Conservation (phyloP, 2,113 vertebrate genomes). For the Aphelocoma coerulescens region DNA sequence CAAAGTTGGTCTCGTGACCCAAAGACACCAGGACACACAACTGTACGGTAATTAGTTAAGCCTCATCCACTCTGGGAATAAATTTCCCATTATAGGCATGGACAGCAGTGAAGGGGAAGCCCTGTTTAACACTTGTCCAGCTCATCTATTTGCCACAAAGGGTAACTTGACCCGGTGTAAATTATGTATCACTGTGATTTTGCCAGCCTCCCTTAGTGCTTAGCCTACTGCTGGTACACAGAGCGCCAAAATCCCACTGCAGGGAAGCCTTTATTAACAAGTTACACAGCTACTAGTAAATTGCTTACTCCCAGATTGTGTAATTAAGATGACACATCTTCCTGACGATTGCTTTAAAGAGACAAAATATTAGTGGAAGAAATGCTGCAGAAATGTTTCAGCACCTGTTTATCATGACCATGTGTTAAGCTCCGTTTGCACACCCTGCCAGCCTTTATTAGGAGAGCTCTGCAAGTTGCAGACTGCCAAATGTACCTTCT, state of each 20-base stretch:
- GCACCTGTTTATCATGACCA: slow-evolving; percentile 17
- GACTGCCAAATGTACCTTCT: not conserved
- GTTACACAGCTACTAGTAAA: not conserved
- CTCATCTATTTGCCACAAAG: not conserved
- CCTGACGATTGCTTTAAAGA: not conserved
- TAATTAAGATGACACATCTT: not conserved
- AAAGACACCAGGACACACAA: not conserved
- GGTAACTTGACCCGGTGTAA: slow-evolving; percentile 28
- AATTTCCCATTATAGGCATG: not conserved
- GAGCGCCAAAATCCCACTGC: not conserved
- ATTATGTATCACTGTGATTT: slow-evolving; percentile 14
- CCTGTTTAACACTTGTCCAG: not conserved
- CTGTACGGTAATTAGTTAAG: not conserved
- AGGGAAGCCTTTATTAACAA: not conserved
- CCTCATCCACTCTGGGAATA: not conserved
- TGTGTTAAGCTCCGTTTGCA: not conserved
- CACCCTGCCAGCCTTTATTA: not conserved
- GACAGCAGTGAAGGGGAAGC: not conserved
- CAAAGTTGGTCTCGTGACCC: not conserved
- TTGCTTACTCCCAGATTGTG: not conserved
- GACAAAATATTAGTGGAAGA: not conserved
- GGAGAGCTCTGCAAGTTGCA: not conserved
- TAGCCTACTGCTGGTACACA: not conserved
- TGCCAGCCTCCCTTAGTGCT: not conserved
- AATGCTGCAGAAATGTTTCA: slow-evolving; percentile 14